Conservation (phyloP, 2,113 vertebrate species). For the Thalassoma bifasciatum region DNA sequence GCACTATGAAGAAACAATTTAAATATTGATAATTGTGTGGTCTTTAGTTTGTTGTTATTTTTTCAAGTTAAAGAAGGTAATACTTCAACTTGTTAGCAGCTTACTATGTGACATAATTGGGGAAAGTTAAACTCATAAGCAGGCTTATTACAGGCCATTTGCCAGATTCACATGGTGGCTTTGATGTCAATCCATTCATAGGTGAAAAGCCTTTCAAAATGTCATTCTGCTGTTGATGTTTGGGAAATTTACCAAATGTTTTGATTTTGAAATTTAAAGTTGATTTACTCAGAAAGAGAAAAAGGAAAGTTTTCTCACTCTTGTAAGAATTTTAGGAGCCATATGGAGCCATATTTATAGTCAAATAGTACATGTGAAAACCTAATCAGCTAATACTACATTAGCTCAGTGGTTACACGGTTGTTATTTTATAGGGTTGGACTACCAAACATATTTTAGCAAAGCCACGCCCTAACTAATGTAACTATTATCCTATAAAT, state of each 20-base stretch:
- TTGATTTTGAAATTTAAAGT: neutral
- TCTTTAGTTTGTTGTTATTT: neutral
- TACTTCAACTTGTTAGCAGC: constrained; percentile 5
- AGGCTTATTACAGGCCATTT: neutral
- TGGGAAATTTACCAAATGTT: too few relatives aligned
- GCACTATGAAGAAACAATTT: constrained; percentile 6
- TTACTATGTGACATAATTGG: constrained; percentile 8
- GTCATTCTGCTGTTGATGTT: neutral
- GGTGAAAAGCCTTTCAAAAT: neutral
- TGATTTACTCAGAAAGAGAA: neutral
- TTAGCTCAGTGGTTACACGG: neutral
- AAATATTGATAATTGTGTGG: neutral
- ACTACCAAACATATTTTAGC: neutral
- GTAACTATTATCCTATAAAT: too few relatives aligned
- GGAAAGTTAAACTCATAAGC: neutral
- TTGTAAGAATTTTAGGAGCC: neutral
- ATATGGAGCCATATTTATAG: neutral
- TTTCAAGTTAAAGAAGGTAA: neutral
- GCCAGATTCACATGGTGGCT: too few relatives aligned
- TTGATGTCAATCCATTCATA: too few relatives aligned
- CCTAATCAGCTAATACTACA: neutral
- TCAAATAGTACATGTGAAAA: neutral
- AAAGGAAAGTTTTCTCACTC: too few relatives aligned
- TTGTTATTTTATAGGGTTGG: neutral
- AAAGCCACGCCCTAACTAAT: neutral